These are phyloP conservation scores for Oceanodroma tethys DNA, from an alignment of 2,113 vertebrate genomes.

Conservation along the genomic window DNA sequence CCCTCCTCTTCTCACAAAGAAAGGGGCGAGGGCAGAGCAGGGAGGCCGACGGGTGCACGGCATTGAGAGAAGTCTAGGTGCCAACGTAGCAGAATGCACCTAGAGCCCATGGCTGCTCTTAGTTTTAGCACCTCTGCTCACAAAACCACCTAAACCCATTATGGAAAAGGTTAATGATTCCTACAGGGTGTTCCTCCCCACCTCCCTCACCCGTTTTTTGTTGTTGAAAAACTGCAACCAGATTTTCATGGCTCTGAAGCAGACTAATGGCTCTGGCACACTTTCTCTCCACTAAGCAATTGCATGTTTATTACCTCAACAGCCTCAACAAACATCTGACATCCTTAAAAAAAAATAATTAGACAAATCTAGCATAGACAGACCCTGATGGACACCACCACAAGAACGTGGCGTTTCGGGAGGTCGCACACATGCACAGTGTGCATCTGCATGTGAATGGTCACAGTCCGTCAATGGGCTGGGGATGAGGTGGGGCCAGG, in stretches of 20 bases:
- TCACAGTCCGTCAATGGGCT: not conserved
- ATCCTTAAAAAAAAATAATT: not conserved
- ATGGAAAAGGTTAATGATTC: not conserved
- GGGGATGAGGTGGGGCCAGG: not conserved
- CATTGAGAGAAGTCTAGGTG: not conserved
- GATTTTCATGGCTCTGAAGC: not conserved
- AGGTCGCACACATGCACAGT: rapidly evolving
- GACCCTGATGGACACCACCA: not conserved
- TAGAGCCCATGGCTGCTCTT: not conserved
- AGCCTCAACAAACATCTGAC: not conserved
- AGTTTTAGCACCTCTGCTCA: not conserved
- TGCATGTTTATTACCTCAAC: not conserved
- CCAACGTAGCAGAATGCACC: rapidly evolving
- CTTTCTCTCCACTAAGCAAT: not conserved
- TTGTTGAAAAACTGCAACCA: not conserved
- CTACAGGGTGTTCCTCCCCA: not conserved
- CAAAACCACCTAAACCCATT: not conserved
- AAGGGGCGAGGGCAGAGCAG: not conserved
- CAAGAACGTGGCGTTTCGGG: rapidly evolving
- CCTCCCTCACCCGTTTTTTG: not conserved
- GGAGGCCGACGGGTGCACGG: rapidly evolving
- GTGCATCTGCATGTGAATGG: rapidly evolving
- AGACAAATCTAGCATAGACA: not conserved
- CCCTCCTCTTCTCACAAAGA: not conserved
- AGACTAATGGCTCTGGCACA: not conserved